A percentile compares a stretch with the other conserved stretches of the same genome.
Evolutionary conservation across 2,113 vertebrate species (phyloP).

Genomic region (Periophthalmodon schlosseri): DNA sequence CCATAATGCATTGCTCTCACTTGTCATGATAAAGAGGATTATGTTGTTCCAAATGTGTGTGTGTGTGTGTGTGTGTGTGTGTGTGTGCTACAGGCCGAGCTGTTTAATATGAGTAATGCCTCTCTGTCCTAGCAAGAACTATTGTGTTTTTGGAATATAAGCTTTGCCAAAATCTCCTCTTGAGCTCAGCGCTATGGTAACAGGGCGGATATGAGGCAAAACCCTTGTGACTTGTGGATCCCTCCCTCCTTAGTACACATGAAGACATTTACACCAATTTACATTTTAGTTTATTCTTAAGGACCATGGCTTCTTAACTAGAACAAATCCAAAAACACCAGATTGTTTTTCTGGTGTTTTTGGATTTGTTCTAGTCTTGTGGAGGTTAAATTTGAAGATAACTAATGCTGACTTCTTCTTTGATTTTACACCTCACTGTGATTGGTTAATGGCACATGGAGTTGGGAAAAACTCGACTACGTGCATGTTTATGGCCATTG

Average conservation of each 20-base stretch:
- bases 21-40: conserved; percentile 68
- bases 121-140: conserved; percentile 32
- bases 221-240: conserved; percentile 12
- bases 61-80: too few relatives aligned
- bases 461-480: too few relatives aligned
- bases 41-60: conserved; percentile 16
- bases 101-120: conserved; percentile 64
- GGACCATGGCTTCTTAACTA: background rate
- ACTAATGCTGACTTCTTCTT: too few relatives aligned
- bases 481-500: too few relatives aligned
- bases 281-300: conserved; percentile 5
- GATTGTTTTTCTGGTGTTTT: too few relatives aligned
- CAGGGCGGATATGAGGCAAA: conserved; percentile 5
- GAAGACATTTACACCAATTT: conserved; percentile 24
- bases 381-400: background rate
- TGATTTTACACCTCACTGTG: too few relatives aligned
- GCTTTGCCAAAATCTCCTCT: conserved; percentile 45
- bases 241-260: conserved; percentile 12
- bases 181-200: conserved; percentile 46
- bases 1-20: conserved; percentile 24
- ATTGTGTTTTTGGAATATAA: conserved; percentile 47
- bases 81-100: conserved; percentile 34
- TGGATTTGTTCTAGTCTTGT: background rate
- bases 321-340: too few relatives aligned
- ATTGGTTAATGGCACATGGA: too few relatives aligned